phyloP scores from a whole-genome alignment of 2,113 vertebrate genomes.

The Grammomys dolichurus region DNA sequence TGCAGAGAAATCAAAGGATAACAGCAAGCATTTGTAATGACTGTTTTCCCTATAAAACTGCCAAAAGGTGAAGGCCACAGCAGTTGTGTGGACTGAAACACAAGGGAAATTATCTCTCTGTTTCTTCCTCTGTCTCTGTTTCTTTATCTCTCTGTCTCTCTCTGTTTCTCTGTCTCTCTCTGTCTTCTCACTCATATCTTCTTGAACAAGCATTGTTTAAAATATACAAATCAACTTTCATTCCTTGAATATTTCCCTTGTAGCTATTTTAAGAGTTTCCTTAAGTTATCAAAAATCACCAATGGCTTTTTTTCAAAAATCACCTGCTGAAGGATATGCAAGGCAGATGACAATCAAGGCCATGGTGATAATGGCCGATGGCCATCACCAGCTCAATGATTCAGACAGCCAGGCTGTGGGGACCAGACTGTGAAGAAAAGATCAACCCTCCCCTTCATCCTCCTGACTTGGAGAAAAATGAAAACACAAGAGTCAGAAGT shows the following conservation, averaged over 20 bases:
- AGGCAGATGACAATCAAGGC: background rate
- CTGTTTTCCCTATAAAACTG: background rate
- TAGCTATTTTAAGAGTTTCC: slow-evolving; percentile 17
- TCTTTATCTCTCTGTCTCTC: accelerated
- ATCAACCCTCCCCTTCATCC: background rate
- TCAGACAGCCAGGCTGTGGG: background rate
- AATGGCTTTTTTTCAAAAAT: background rate
- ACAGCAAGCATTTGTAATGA: background rate
- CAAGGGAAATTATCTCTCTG: background rate
- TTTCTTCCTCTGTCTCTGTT: background rate
- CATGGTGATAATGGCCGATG: background rate
- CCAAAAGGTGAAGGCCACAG: background rate
- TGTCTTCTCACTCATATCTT: background rate
- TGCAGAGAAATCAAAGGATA: background rate
- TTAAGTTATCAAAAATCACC: background rate
- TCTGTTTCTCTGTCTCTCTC: too few species aligned
- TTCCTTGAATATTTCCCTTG: slow-evolving; percentile 25
- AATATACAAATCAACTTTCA: slow-evolving; percentile 8
- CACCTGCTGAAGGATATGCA: background rate
- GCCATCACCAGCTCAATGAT: background rate
- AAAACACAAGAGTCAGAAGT: background rate
- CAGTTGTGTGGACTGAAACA: background rate
- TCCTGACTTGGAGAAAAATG: background rate
- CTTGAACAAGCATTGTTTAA: background rate
- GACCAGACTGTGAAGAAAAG: background rate